Percentiles rank a stretch among this genome's conserved stretches.
Conservation (phyloP, 2,113 vertebrate species). For the Scalopus aquaticus region DNA sequence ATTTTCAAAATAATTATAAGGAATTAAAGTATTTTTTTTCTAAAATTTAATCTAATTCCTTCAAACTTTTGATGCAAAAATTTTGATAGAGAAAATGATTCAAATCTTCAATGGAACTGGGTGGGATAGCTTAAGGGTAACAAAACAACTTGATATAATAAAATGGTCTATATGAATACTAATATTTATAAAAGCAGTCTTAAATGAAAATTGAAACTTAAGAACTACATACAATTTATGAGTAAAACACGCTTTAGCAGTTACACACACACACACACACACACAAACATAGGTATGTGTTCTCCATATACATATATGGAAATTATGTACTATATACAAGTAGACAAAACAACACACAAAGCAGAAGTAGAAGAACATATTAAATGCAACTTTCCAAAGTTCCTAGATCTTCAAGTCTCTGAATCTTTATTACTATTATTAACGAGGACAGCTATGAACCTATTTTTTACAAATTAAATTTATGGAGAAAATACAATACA, state of each 20-base stretch:
- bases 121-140: constrained; percentile 23
- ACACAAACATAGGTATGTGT: too few relatives aligned
- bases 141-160: not conserved
- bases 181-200: not conserved
- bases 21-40: not conserved
- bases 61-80: constrained; percentile 12
- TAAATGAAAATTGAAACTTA: not conserved
- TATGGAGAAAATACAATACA: constrained; percentile 1
- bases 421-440: not conserved
- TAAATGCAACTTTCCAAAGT: not conserved
- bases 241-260: not conserved
- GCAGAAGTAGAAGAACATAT: not conserved
- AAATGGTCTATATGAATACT: not conserved
- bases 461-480: not conserved
- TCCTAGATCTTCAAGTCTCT: not conserved
- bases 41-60: not conserved
- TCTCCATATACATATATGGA: not conserved
- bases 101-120: not conserved
- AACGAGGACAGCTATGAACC: not conserved
- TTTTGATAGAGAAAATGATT: not conserved
- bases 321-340: not conserved
- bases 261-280: not conserved
- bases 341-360: not conserved
- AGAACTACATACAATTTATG: not conserved
- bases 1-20: not conserved